Evolutionary conservation across 1,140 invertebrate genomes (phyloP).

Genomic region (Solen grandis): DNA sequence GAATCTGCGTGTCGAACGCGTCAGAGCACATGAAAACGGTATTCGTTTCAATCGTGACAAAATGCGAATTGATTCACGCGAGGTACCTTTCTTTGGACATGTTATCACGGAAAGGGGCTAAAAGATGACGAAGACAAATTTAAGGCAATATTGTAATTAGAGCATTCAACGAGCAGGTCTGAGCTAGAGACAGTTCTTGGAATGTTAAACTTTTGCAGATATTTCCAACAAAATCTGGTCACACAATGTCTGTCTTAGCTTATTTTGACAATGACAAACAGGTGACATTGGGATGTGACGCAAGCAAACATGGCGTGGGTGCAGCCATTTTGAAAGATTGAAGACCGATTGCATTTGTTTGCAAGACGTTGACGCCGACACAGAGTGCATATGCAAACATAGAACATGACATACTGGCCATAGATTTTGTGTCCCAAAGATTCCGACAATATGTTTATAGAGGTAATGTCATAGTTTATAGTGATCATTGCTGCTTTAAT

Average conservation of each 20-base stretch:
- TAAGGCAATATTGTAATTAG: constrained; percentile 64
- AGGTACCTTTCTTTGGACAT: constrained; percentile 46
- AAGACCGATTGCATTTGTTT: constrained; percentile 11
- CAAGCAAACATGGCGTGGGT: neutral
- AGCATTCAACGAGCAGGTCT: constrained; percentile 68
- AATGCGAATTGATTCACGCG: constrained; percentile 60
- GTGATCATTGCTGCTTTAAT: too few species aligned
- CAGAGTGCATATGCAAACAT: too few species aligned
- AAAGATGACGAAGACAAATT: constrained; percentile 68
- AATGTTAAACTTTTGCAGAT: constrained; percentile 54
- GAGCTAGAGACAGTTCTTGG: too few species aligned
- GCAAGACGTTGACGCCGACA: constrained; percentile 15
- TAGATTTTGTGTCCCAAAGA: too few species aligned
- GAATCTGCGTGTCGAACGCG: constrained; percentile 5
- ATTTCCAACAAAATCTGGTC: constrained; percentile 53
- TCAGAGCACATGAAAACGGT: neutral
- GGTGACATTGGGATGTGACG: too few species aligned
- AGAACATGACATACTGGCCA: too few species aligned
- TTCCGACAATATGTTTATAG: too few species aligned
- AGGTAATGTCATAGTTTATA: too few species aligned
- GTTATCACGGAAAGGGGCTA: constrained; percentile 74
- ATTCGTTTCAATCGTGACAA: neutral
- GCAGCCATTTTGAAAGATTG: constrained; percentile 7
- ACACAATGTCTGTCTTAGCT: constrained; percentile 17
- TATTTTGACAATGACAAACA: neutral